Conservation (phyloP, 2,113 vertebrate species). For the Polyodon spathula region DNA sequence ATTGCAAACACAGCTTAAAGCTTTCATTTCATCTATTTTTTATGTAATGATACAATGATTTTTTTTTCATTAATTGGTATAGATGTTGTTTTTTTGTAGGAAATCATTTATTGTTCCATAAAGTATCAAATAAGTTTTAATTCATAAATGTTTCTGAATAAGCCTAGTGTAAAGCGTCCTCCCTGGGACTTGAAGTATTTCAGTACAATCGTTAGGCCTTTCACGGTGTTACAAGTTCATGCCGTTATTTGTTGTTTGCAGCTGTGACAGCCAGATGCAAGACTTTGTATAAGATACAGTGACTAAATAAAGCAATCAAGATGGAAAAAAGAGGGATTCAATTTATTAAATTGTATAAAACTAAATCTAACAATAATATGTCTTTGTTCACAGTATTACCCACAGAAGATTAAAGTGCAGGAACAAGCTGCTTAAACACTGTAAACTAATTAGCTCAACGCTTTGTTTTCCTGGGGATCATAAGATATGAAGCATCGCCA, state of each 20-base stretch:
- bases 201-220: too few species aligned
- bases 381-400: slow-evolving; percentile 59
- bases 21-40: too few species aligned
- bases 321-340: slow-evolving; percentile 42
- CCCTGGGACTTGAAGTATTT: too few species aligned
- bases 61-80: too few species aligned
- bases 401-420: slow-evolving; percentile 66
- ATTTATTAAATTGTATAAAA: slow-evolving; percentile 56
- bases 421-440: slow-evolving; percentile 71
- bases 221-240: not conserved
- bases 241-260: not conserved
- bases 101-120: too few species aligned
- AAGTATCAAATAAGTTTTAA: too few species aligned
- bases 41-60: too few species aligned
- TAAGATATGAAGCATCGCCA: slow-evolving; percentile 65
- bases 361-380: slow-evolving; percentile 59
- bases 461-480: slow-evolving; percentile 69
- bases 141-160: too few species aligned
- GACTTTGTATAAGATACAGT: slow-evolving; percentile 6
- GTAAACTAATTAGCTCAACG: slow-evolving; percentile 70
- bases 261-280: not conserved
- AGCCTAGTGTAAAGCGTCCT: too few species aligned
- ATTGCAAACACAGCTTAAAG: too few species aligned
- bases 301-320: slow-evolving; percentile 58
- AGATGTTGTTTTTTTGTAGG: too few species aligned